Evolutionary conservation across 2,797 vertebrate genomes (phyloP).

Genomic region (Lepus oiostolus): DNA sequence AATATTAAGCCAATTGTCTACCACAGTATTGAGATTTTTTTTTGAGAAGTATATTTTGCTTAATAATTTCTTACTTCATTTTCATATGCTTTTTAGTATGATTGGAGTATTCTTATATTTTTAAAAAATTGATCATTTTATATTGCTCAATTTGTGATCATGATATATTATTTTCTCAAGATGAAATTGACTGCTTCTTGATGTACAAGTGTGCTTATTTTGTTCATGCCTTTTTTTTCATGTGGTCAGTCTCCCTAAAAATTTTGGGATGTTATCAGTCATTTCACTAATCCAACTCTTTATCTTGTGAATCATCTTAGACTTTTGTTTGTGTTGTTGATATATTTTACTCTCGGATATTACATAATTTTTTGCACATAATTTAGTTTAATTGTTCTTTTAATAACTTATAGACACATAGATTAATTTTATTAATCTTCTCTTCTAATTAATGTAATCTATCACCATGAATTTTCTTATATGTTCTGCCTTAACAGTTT

Average conservation of each 20-base stretch:
- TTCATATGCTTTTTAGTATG: neutral
- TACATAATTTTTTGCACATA: neutral
- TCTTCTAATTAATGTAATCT: neutral
- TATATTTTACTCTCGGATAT: neutral
- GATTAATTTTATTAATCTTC: neutral
- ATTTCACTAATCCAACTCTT: neutral
- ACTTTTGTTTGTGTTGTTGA: neutral
- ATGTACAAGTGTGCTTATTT: neutral
- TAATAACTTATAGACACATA: neutral
- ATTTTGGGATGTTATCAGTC: neutral
- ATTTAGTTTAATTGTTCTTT: neutral
- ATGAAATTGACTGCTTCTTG: neutral
- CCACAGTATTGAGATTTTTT: neutral
- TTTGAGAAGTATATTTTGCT: neutral
- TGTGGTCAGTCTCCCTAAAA: neutral
- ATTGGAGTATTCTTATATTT: neutral
- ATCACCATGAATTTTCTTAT: neutral
- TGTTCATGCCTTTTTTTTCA: neutral
- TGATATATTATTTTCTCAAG: neutral
- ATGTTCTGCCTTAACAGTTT: neutral
- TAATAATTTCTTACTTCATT: neutral
- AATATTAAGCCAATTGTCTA: no score
- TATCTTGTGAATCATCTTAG: neutral
- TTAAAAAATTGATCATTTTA: neutral
- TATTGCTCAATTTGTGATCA: neutral